Evolutionary conservation across 2,797 vertebrate species (phyloP).

Genomic region (Epinephelus coioides): DNA sequence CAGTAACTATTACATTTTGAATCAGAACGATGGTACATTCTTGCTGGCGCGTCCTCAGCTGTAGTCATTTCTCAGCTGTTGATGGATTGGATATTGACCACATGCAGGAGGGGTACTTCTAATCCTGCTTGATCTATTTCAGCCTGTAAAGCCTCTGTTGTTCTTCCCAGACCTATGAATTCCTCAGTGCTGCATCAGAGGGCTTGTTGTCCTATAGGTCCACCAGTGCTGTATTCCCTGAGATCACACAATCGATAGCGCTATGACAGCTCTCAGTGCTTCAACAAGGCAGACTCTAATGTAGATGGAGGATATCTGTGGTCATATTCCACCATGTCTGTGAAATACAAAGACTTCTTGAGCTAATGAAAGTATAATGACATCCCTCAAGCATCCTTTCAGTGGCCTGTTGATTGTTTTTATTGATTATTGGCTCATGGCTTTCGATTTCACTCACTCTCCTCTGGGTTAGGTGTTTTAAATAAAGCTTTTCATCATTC

Average conservation of each 20-base stretch:
- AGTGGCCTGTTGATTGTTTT: constrained; percentile 29
- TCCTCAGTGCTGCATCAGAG: neutral
- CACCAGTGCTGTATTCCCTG: neutral
- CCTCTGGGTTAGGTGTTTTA: constrained; percentile 17
- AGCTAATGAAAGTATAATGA: constrained; percentile 49
- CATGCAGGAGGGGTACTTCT: neutral
- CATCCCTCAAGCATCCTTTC: constrained; percentile 9
- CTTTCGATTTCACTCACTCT: constrained; percentile 31
- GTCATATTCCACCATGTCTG: constrained; percentile 16
- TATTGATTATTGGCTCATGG: constrained; percentile 21
- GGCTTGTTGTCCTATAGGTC: neutral
- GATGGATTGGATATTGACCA: neutral
- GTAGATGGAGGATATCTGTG: constrained; percentile 16
- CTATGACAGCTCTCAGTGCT: neutral
- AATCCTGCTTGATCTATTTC: neutral
- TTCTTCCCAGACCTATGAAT: neutral
- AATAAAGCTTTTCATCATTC: constrained; percentile 14
- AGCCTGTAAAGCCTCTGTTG: neutral
- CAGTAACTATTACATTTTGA: neutral
- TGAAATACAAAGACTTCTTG: constrained; percentile 38
- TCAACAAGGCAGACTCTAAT: constrained; percentile 13
- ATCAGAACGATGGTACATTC: neutral
- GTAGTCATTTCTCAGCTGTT: neutral
- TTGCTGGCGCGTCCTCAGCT: neutral
- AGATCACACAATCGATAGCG: constrained; percentile 17